Evolutionary conservation across 2,888 invertebrate species (phyloP), one percentile per base, ranked within the genome.

Genomic region (Idaea aversata): DNA sequence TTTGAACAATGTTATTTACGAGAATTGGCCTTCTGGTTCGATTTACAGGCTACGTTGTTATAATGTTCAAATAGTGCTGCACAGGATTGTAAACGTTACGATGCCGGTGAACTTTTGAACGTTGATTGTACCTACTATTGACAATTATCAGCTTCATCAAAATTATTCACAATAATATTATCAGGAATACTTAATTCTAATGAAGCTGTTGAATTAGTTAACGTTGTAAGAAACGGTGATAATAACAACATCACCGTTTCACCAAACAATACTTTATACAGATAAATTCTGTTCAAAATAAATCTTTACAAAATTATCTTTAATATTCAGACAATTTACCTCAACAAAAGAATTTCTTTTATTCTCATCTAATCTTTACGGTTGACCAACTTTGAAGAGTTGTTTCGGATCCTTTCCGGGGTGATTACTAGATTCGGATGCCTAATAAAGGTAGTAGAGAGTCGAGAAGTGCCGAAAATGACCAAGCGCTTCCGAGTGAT

Each of bases 291-390:
- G 15, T 59, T 16, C 58, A 59, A 59, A 59, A 59, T 59, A 59
- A 7, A 59, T 15, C 58, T 59, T 5, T 15, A n/a, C 15, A 62
- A 62, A 62, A 34, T 47, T 62, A 16, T 13, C 47, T 34, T n/a
- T 34, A n/a, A 62, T 57, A 57, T n/a, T 62, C 15, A 59, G 16
- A 34, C 15, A 34, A 34, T 59, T 34, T 59, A 59, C 59, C 25
- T 59, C 34, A 34, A 59, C 59, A 59, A 59, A 65, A 69, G 58
- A 64, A 68, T 63, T 67, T 67, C 77, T 67, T 75, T 77, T 74
- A 75, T 77, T 74, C 72, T 71, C 70, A 63, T 70, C 67, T 74
- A 74, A 77, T 77, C 77, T 73, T 70, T 63, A 65, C 66, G 72
- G 69, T 59, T 70, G 69, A 65, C 66, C 68, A 67, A 58, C 15